Evolutionary conservation across 2,888 invertebrate genomes (phyloP).

Genomic region (Lysandra coridon): DNA sequence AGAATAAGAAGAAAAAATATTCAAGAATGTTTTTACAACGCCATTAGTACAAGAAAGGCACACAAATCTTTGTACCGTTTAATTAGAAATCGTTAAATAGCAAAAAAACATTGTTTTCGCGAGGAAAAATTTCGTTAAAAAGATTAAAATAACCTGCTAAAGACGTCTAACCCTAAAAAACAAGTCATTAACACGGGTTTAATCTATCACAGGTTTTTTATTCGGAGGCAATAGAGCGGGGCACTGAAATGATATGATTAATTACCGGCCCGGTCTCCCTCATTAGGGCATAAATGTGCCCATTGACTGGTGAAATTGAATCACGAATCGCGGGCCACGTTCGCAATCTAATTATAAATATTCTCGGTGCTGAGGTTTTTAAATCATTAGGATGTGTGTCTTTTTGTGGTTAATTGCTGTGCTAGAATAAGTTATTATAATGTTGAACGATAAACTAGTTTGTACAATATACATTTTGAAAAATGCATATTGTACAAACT

Average conservation of each 20-base stretch:
- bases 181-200: conserved; percentile 78
- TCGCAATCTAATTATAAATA: conserved; percentile 72
- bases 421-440: neutral
- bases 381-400: conserved; percentile 29
- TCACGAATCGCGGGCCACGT: conserved; percentile 61
- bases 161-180: conserved; percentile 79
- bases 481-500: no score
- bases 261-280: conserved; percentile 72
- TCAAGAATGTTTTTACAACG: neutral
- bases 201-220: conserved; percentile 72
- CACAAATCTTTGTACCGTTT: conserved; percentile 25
- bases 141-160: conserved; percentile 66
- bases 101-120: conserved; percentile 31
- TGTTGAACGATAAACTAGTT: no score
- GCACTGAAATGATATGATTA: conserved; percentile 78
- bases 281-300: conserved; percentile 76
- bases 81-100: conserved; percentile 38
- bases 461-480: no score
- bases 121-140: conserved; percentile 48
- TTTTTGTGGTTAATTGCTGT: neutral
- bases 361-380: conserved; percentile 53
- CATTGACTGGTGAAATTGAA: conserved; percentile 77
- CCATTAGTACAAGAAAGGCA: neutral
- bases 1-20: neutral
- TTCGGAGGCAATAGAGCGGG: conserved; percentile 68